Percentiles rank a stretch among this genome's conserved stretches.
These are phyloP conservation scores for Phymanthus crucifer DNA, from an alignment of 92 coral and sea anemone genomes.

Conservation along the genomic window DNA sequence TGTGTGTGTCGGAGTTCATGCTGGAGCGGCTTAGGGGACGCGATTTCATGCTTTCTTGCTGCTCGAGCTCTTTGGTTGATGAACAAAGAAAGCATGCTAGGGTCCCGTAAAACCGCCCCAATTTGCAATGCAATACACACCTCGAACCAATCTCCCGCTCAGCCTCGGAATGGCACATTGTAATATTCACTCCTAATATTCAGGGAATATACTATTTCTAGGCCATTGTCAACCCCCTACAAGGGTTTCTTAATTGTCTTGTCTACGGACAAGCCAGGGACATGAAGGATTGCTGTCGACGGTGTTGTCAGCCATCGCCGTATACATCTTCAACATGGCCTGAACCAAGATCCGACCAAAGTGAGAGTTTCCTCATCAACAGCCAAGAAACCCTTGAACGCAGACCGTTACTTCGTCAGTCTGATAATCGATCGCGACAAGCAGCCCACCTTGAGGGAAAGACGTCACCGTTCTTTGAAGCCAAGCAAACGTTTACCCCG, in stretches of 20 bases:
- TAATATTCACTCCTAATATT: too few species aligned
- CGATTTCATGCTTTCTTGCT: too few species aligned
- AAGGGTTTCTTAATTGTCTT: conserved; percentile 86
- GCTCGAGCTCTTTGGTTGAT: too few species aligned
- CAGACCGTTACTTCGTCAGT: not conserved
- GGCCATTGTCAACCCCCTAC: conserved; percentile 83
- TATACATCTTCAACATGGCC: not conserved
- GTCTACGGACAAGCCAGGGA: conserved; percentile 76
- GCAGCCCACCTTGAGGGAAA: conserved; percentile 19
- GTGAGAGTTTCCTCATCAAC: conserved; percentile 29
- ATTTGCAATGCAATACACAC: too few species aligned
- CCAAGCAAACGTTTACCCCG: conserved; percentile 42
- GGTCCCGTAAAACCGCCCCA: too few species aligned
- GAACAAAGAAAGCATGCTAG: too few species aligned
- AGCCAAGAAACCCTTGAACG: conserved; percentile 47
- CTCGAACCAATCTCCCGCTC: not conserved
- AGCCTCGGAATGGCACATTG: not conserved
- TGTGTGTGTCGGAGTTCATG: too few species aligned
- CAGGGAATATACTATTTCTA: conserved; percentile 22
- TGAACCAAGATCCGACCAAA: conserved; percentile 17
- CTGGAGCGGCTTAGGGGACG: too few species aligned
- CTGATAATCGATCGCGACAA: conserved; percentile 1
- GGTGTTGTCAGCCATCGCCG: conserved; percentile 11
- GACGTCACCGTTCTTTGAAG: conserved; percentile 20
- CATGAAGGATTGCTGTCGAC: conserved; percentile 30